These are phyloP conservation scores for Cataglyphis livida DNA, from an alignment of 2,888 invertebrate species.

Conservation along the genomic window DNA sequence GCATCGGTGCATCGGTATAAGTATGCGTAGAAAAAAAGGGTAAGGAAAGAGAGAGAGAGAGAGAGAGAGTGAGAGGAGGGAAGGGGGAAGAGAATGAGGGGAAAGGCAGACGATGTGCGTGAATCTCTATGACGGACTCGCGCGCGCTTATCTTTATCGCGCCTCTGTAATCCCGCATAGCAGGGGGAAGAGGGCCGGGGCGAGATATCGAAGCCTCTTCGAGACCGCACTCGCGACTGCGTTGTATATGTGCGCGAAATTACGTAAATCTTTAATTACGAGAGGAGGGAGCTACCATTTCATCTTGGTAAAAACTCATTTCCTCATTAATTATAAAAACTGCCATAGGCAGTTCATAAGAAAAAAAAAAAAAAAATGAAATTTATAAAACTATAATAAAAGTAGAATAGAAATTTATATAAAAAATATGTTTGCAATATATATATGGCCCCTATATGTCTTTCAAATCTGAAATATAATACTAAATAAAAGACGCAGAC, in stretches of 20 bases:
- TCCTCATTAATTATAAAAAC: not conserved
- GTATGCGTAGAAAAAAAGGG: not conserved
- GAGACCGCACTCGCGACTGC: constrained; percentile 1
- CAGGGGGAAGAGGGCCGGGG: not conserved
- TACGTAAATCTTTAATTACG: constrained; percentile 40
- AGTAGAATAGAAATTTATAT: not conserved
- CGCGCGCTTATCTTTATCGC: constrained; percentile 46
- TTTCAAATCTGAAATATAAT: not conserved
- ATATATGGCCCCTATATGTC: not conserved
- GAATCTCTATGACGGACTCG: constrained; percentile 33
- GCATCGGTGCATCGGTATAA: constrained; percentile 64
- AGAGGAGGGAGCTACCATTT: not conserved
- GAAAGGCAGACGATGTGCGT: constrained; percentile 15
- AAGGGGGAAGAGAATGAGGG: not conserved
- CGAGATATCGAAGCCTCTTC: not conserved
- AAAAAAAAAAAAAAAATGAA: not conserved
- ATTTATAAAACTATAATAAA: not conserved
- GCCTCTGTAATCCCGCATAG: constrained; percentile 29
- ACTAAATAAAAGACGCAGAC: not conserved
- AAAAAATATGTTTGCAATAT: not conserved
- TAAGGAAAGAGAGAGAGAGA: not conserved
- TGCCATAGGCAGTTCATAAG: not conserved
- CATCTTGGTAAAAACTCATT: not conserved
- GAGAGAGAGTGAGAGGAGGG: too few species aligned
- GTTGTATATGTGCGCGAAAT: constrained; percentile 16